Evolutionary conservation across 2,113 vertebrate genomes (phyloP).

Genomic region (Melozone crissalis): DNA sequence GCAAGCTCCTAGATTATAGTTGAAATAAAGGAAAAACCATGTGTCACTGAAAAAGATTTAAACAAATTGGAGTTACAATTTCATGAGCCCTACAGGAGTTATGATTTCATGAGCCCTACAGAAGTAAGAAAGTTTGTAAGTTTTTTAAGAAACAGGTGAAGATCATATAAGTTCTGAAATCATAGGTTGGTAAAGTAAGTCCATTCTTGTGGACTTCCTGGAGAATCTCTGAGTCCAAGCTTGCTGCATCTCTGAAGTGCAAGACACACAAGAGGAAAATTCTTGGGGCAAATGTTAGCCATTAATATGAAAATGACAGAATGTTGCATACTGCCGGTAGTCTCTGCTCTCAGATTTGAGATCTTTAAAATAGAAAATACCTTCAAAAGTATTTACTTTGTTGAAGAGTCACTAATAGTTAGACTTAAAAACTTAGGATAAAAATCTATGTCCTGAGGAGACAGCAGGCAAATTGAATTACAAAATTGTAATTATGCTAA

Average conservation of each 20-base stretch:
- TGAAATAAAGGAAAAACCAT: not conserved
- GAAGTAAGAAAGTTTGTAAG: not conserved
- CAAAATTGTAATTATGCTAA: not conserved
- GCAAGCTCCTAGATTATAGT: not conserved
- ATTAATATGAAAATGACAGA: not conserved
- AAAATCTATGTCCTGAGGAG: not conserved
- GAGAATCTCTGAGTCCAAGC: not conserved
- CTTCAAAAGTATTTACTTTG: not conserved
- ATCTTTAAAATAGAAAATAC: not conserved
- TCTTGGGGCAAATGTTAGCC: not conserved
- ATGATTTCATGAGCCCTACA: not conserved
- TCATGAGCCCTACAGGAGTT: not conserved
- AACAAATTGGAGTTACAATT: not conserved
- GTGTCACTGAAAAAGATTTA: not conserved
- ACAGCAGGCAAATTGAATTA: not conserved
- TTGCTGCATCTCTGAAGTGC: not conserved
- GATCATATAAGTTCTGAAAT: not conserved
- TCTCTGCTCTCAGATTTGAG: not conserved
- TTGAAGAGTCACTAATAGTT: not conserved
- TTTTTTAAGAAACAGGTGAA: not conserved
- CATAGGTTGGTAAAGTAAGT: not conserved
- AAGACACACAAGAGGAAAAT: not conserved
- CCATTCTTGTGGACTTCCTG: not conserved
- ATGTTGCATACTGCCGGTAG: not conserved
- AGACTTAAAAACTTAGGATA: not conserved